Base-by-base conservation (phyloP, 2,113 vertebrate genomes). In the Procavia capensis region DNA sequence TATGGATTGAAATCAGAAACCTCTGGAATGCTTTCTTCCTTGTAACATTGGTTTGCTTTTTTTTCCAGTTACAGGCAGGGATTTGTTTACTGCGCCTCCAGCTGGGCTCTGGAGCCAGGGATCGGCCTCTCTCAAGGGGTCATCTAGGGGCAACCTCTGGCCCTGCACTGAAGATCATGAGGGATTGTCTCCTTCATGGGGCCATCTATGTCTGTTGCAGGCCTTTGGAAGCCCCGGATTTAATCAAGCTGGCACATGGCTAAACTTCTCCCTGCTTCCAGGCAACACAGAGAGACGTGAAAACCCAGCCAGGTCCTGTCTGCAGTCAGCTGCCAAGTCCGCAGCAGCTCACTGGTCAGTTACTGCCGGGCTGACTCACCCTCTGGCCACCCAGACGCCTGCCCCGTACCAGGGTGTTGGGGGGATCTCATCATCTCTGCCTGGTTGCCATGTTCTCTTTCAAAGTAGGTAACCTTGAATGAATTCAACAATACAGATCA, bases 1-100 rank as follows among this genome's bases (percentile, higher is more conserved):
- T 39, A 24, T 0, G 2, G 20, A 20, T 41, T 90, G 6, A 9
- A 39, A 72, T 39, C 66, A 72, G 70, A 72, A 39, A 22, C n/a
- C 59, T 78, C 20, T 70, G 91, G 94, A 88, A 57, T 36, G 31
- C 82, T 63, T 81, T 50, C 47, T 89, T 74, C 72, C 88, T 96
- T 9, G 4, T 20, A 47, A 29, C 47, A 79, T 80, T 20, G 17
- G 22, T 43, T 85, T 86, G 45, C 57, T 91, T 94, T 79, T 94
- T 75, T 43, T n/a, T 8, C 24, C 1, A 50, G 82, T 34, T 31
- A 36, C 31, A 93, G 61, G 70, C 19, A 74, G 74, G 34, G 39
- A 57, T 70, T 95, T 43, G 3, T 36, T 61, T 36, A 20, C 0
- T 14, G 57, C 9, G 0, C 90, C 68, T 66, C 25, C 61, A 68